Base-by-base conservation (phyloP, 2,888 invertebrate genomes). In the Xestoiulus laeticollis region DNA sequence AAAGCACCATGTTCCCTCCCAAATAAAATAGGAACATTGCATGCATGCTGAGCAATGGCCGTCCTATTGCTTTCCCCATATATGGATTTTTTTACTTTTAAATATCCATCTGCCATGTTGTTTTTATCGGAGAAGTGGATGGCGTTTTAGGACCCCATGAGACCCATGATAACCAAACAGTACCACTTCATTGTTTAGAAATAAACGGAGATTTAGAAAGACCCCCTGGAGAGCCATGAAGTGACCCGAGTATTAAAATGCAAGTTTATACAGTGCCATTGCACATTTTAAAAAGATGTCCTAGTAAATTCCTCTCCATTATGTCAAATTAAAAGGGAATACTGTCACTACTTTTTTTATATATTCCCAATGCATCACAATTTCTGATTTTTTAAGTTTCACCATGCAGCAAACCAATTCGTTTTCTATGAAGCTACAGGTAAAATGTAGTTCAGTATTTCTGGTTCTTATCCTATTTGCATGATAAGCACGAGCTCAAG, bases 21-120 rank as follows among this genome's bases (percentile, higher is more conserved):
- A n/a, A 68, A 68, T 68, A 68, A 68, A 68, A 68, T 10, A 26
- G 68, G 68, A 68, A 26, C 68, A 68, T 68, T 26, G 68, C 68
- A 68, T 68, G 68, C 68, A 68, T 68, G 68, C 68, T 68, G 68
- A 68, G 68, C 68, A 68, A 68, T 68, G 68, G 68, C 68, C 26
- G 12, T 19, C 53, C 16, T 53, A 53, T 53, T 59, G 59, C 59
- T 5, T 53, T 59, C 68, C 68, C 68, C 68, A 68, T 68, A 26
- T 68, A 68, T 68, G 68, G 68, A 68, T 68, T 68, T 68, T 59
- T 68, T 68, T 68, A 68, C 68, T 68, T 68, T 68, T 68, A 68
- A 68, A 68, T 68, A 68, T 68, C 68, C 26, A 68, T 26, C 68
- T 68, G 26, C 68, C 68, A 26, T 26, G 26, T 68, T 30, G 68